Conservation (phyloP, 2,888 invertebrate genomes). For the Tyria jacobaeae region DNA sequence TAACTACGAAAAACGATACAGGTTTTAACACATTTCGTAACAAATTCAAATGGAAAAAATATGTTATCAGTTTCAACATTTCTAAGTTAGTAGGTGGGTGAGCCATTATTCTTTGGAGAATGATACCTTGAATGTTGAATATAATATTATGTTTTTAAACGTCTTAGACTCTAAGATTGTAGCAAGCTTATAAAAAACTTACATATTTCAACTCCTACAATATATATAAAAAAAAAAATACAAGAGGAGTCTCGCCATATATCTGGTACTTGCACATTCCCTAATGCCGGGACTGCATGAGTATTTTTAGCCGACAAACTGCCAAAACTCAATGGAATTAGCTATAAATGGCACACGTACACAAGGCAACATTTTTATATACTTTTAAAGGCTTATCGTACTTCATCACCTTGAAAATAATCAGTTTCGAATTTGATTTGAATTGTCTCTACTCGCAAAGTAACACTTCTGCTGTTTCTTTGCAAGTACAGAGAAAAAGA, state of each 20-base stretch:
- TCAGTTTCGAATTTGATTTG: background rate
- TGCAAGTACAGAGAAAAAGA: background rate
- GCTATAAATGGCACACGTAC: background rate
- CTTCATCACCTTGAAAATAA: constrained; percentile 4
- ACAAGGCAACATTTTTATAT: background rate
- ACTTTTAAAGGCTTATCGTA: constrained; percentile 1
- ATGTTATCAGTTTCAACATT: too few relatives aligned
- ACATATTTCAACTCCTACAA: too few relatives aligned
- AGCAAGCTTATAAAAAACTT: too few relatives aligned
- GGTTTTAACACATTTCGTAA: background rate
- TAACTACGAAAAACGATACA: constrained; percentile 26
- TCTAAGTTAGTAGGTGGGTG: too few relatives aligned
- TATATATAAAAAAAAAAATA: too few relatives aligned
- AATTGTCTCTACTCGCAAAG: background rate
- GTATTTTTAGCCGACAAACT: background rate
- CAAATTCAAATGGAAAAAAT: too few relatives aligned
- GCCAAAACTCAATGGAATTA: background rate
- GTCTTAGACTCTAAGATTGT: too few relatives aligned
- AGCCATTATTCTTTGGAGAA: too few relatives aligned
- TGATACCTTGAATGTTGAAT: too few relatives aligned
- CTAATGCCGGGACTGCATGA: background rate
- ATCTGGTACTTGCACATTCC: too few relatives aligned
- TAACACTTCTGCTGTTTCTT: background rate
- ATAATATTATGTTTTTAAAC: too few relatives aligned
- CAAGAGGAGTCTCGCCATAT: too few relatives aligned